phyloP scores from a whole-genome alignment of 1,140 invertebrate genomes.

The Panagrolaimus sp. region DNA sequence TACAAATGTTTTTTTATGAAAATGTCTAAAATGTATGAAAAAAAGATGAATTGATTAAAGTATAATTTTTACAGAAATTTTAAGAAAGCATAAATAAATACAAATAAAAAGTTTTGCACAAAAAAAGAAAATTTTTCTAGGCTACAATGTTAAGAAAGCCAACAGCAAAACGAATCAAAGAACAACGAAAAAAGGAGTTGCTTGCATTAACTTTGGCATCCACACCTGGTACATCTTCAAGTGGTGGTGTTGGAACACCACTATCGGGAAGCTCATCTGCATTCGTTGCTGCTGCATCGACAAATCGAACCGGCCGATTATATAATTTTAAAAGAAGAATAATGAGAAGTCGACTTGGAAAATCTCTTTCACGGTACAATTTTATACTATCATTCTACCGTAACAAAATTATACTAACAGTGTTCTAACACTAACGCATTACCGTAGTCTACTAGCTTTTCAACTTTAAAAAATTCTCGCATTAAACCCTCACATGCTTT shows the following conservation, averaged over 20 bases:
- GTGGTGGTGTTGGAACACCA: neutral
- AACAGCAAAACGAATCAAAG: neutral
- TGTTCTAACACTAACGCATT: too few species aligned
- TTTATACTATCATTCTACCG: neutral
- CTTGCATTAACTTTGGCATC: neutral
- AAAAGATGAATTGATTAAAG: too few species aligned
- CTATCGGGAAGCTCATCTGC: neutral
- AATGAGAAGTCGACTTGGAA: neutral
- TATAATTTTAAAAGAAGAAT: constrained; percentile 5
- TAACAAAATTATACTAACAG: too few species aligned
- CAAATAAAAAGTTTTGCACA: constrained; percentile 30
- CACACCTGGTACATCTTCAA: neutral
- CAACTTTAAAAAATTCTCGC: too few species aligned
- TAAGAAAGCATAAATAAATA: too few species aligned
- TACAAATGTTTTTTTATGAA: too few species aligned
- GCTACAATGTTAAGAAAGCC: constrained; percentile 8
- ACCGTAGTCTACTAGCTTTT: too few species aligned
- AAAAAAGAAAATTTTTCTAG: neutral
- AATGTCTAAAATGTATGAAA: too few species aligned
- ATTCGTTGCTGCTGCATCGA: neutral
- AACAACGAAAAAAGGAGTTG: constrained; percentile 6
- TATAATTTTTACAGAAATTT: too few species aligned
- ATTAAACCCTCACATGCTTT: neutral
- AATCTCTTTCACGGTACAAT: neutral
- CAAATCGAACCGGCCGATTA: neutral